Base-by-base conservation (phyloP, 2,888 invertebrate genomes). In the Dendrolimus houi region DNA sequence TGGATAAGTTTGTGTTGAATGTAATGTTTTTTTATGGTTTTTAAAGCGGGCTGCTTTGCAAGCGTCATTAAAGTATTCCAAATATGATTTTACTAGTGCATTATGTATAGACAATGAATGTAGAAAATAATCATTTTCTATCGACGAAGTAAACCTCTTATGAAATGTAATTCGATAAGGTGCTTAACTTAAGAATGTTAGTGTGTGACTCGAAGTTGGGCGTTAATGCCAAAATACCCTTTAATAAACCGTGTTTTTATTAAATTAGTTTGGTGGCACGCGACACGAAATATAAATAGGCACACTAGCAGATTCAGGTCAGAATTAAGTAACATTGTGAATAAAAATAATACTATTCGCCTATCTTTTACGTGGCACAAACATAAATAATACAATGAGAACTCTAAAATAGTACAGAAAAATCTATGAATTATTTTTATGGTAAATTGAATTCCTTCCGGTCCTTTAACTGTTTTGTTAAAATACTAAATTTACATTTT, bases 191-290 rank as follows among this genome's bases (percentile, higher is more conserved):
- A 70, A 74, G 75, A 75, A 75, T 70, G 73, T 75, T 75, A 72
- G 70, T 72, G 69, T 75, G 76, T 69, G 71, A 72, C 71, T 75
- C 70, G 70, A 71, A 70, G 74, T 70, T 66, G 68, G 74, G 70
- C 77, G 77, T 76, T 80, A 81, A 81, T 79, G 82, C 81, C 83
- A 81, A 86, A 86, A 81, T 83, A 86, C 80, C 80, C 79, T 81
- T 81, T 82, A 82, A 77, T 81, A 82, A 80, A 78, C 77, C 82
- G 75, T 86, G 85, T 85, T 87, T 85, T 85, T 84, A 86, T 87
- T 85, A 85, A 87, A 87, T 87, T 86, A 86, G 84, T 82, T 81
- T 71, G 72, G 75, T 74, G 61, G 73, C 87, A 88, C 87, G 87
- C 87, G 80, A 87, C 79, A 83, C 85, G 81, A 81, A 83, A 78